Base-by-base conservation (phyloP, 1,140 invertebrate genomes). In the Trichoplusia ni region DNA sequence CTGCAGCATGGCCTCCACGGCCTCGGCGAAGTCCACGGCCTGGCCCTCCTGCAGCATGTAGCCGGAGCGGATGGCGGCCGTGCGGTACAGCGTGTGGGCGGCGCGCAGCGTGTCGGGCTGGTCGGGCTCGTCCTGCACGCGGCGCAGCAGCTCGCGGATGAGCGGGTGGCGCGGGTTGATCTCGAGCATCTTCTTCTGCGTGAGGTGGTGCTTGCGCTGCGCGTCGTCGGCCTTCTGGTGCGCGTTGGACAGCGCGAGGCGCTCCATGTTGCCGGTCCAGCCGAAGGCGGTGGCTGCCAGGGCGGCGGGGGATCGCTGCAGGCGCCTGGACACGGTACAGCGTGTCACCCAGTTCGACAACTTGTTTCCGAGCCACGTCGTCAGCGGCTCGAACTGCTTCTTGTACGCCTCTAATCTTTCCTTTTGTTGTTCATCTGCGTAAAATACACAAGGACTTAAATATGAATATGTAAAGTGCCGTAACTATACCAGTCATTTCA, bases 241-340 rank as follows among this genome's bases (percentile, higher is more conserved):
- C 13, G 99, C 98, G 89, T 99, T 99, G 7, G 97, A 98, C 67
- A 97, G 92, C 53, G 98, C 98, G 44, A 99, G 93, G 53, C 98
- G 93, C 90, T 99, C 99, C 99, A 99, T 99, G 85, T 99, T 99
- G 61, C 98, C 99, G 73, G 98, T 99, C 98, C 98, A 98, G 54
- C 98, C 98, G 87, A 98, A 99, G 91, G 97, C 96, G 63, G 95
- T 96, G 37, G 98, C 98, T n/a, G 99, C 97, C 23, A 99, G 91
- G 21, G 98, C 99, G 90, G 97, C 99, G 0, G 99, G 98, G 1
- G 99, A 99, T 62, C 95, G 95, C 35, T 95, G 95, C 13, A 99
- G 91, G 69, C 99, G 93, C 75, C 99, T 96, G 2, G 98, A 99
- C 3, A 99, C 92, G 33, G 93, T 92, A 1, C 96, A 97, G 85